Evolutionary conservation across 2,888 invertebrate genomes (phyloP).

Genomic region (Cremastinae sp.): DNA sequence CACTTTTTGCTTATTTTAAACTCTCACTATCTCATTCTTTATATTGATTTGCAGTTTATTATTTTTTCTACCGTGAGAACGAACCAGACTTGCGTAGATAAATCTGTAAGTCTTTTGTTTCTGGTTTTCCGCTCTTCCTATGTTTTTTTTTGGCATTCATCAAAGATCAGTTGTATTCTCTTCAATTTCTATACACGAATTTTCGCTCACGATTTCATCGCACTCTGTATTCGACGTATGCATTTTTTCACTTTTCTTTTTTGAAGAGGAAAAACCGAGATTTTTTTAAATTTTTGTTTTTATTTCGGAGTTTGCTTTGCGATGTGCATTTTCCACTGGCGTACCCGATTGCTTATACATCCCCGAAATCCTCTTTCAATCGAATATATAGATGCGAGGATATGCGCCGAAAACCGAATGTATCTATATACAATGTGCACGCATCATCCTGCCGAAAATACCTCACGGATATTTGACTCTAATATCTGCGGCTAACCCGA

Average conservation of each 20-base stretch:
- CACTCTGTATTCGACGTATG: not conserved
- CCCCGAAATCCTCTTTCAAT: constrained; percentile 38
- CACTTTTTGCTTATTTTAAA: constrained; percentile 26
- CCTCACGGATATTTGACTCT: constrained; percentile 45
- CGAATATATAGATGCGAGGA: constrained; percentile 9
- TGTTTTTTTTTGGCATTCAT: not conserved
- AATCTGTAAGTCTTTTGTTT: constrained; percentile 45
- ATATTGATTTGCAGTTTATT: too few relatives aligned
- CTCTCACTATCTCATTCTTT: constrained; percentile 45
- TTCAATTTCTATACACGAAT: too few relatives aligned
- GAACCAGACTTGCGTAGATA: constrained; percentile 39
- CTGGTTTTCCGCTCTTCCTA: constrained; percentile 47
- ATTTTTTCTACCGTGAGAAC: constrained; percentile 24
- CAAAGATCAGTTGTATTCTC: too few relatives aligned
- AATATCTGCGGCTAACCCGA: constrained; percentile 52
- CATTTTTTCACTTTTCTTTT: too few relatives aligned
- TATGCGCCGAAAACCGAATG: constrained; percentile 24
- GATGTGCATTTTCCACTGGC: constrained; percentile 27
- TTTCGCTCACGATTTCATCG: too few relatives aligned
- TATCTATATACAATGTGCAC: constrained; percentile 7
- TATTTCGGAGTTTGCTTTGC: constrained; percentile 2
- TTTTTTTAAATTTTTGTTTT: constrained; percentile 33
- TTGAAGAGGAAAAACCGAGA: constrained; percentile 6
- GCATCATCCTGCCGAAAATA: constrained; percentile 36
- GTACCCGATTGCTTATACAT: constrained; percentile 27